Evolutionary conservation across 2,797 vertebrate genomes (phyloP), one percentile per base, ranked within the genome.

Genomic region (Melanotaenia trifasciata): DNA sequence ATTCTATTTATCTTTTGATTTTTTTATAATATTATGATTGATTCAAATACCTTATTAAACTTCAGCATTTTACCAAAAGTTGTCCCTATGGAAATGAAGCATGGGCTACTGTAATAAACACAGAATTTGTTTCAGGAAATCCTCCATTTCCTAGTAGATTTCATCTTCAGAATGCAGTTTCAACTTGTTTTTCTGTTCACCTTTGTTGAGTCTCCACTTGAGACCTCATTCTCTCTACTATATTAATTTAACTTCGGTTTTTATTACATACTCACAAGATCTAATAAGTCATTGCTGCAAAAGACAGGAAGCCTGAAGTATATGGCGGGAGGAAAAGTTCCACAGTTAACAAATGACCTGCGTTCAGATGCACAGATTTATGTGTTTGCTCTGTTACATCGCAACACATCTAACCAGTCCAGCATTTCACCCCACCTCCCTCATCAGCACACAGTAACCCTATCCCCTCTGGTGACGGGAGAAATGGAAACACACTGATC

Each of bases 401-500:
- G 81, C 84, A 85, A 85, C 91, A 86, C 93, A 90, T 93, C 86
- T 93, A 92, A 94, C 94, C 95, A 94, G 87, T 87, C 75, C 90
- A 90, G 93, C 93, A 87, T 91, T 89, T 93, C 94, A 94, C 93
- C 95, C 28, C 94, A 94, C 61, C 94, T 95, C 95, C 94, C 93
- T 95, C 94, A 93, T 94, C 94, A 91, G 86, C 90, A 80, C 90
- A 83, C 76, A 83, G 96, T 96, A 96, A 97, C 90, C 90, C 92
- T 91, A 96, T 94, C 95, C 94, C 86, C 79, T 92, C 94, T 92
- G 94, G 87, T 93, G 94, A 92, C 88, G 87, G 87, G 87, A 95
- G 91, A 95, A 94, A 90, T 93, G 89, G 88, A 95, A 95, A 94
- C 95, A 94, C 89, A 87, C 94, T 96, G 95, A 97, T 96, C 93